Percentiles rank a stretch among this genome's conserved stretches.
phyloP scores from a whole-genome alignment of 2,113 vertebrate species.

The Macrotis lagotis region DNA sequence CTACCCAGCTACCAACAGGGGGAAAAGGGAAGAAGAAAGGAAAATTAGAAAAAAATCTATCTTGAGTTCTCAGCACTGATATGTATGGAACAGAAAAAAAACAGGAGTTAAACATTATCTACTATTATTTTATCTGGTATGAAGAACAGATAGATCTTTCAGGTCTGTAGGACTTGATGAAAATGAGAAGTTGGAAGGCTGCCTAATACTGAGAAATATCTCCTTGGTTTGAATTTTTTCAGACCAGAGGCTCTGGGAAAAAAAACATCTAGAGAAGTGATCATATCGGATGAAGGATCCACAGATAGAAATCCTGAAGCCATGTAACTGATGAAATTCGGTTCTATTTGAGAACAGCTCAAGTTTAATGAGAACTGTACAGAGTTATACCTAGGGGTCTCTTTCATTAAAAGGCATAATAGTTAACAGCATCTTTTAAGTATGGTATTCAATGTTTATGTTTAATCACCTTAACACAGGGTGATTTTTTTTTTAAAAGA shows the following conservation, averaged over 20 bases:
- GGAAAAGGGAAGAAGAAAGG: not conserved
- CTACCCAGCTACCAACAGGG: not conserved
- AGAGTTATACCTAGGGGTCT: not conserved
- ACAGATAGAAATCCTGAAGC: not conserved
- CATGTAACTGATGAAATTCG: not conserved
- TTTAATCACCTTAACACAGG: not conserved
- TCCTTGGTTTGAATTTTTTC: too few relatives aligned
- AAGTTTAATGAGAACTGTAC: slow-evolving; percentile 36
- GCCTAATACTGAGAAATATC: too few relatives aligned
- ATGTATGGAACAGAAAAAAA: not conserved
- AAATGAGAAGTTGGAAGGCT: too few relatives aligned
- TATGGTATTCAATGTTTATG: not conserved
- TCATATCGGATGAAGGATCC: not conserved
- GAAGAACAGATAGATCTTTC: too few relatives aligned
- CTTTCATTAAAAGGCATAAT: slow-evolving; percentile 4
- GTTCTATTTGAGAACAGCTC: slow-evolving; percentile 26
- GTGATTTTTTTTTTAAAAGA: slow-evolving; percentile 5
- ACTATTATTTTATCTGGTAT: not conserved
- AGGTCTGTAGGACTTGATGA: too few relatives aligned
- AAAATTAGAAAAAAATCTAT: slow-evolving; percentile 27
- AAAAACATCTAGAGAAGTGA: not conserved
- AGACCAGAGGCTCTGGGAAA: slow-evolving; percentile 7
- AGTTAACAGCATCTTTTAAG: not conserved
- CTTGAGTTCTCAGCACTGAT: slow-evolving; percentile 3
- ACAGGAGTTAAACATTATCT: not conserved